Conservation (phyloP, 2,797 vertebrate genomes). For the Tolypeutes matacus region DNA sequence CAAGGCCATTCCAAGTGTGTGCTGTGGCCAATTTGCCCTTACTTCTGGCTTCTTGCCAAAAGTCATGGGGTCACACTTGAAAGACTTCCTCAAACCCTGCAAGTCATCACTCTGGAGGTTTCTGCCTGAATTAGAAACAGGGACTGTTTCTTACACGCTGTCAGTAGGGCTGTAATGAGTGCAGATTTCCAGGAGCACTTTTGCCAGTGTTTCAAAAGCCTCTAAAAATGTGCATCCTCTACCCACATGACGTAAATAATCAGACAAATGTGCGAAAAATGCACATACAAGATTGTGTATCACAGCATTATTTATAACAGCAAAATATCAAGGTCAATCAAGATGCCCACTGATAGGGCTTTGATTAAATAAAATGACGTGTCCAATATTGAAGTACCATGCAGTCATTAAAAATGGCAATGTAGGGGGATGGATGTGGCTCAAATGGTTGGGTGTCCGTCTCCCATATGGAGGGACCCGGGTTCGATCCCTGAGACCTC, state of each 20-base stretch:
- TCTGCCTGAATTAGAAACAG: conserved; percentile 66
- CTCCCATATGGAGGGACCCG: too few species aligned
- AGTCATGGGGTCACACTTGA: conserved; percentile 77
- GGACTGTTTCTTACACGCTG: neutral
- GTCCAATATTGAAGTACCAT: neutral
- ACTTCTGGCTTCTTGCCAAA: conserved; percentile 74
- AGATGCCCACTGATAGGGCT: neutral
- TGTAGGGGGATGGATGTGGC: too few species aligned
- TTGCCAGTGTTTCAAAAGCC: neutral
- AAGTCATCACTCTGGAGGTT: conserved; percentile 36
- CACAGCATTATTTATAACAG: neutral
- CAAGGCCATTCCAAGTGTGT: neutral
- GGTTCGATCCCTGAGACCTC: too few species aligned
- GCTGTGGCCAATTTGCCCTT: neutral
- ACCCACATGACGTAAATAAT: neutral
- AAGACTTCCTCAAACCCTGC: conserved; percentile 78
- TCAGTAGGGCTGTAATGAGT: neutral
- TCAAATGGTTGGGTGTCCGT: too few species aligned
- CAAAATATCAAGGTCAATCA: neutral
- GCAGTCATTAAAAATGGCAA: neutral
- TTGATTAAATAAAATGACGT: neutral
- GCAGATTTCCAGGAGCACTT: conserved; percentile 21
- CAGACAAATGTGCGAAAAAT: neutral
- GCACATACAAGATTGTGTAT: neutral
- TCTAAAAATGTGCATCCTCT: neutral